phyloP scores from a whole-genome alignment of 2,797 vertebrate species.

The Siniperca obscura region DNA sequence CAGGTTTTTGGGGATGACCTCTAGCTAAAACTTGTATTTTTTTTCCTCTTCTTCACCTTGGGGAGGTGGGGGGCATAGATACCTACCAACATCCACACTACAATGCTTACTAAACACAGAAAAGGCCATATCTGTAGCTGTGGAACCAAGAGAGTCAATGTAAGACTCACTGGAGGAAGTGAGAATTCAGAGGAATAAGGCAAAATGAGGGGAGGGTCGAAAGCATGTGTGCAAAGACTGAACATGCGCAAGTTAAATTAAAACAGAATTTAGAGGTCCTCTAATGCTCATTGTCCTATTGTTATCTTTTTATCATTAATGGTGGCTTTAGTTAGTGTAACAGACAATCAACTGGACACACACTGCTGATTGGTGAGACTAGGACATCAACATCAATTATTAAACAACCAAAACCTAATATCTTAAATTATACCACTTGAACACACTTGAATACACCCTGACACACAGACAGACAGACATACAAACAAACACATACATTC shows the following conservation, averaged over 20 bases:
- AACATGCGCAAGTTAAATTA: conserved; percentile 45
- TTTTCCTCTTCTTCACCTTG: conserved; percentile 67
- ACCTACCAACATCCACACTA: conserved; percentile 78
- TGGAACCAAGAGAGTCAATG: conserved; percentile 47
- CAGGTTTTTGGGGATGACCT: conserved; percentile 57
- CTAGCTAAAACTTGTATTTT: conserved; percentile 58
- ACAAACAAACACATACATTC: background rate
- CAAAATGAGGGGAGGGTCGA: conserved; percentile 30
- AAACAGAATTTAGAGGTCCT: conserved; percentile 59
- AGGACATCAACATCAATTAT: conserved; percentile 56
- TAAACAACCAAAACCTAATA: conserved; percentile 46
- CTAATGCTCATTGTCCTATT: conserved; percentile 27
- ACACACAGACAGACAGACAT: conserved; percentile 26
- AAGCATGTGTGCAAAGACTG: conserved; percentile 51
- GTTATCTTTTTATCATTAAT: conserved; percentile 27
- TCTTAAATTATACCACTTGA: conserved; percentile 41
- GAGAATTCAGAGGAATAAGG: conserved; percentile 38
- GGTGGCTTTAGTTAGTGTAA: conserved; percentile 54
- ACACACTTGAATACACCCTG: conserved; percentile 35
- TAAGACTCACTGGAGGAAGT: conserved; percentile 46
- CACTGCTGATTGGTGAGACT: conserved; percentile 49
- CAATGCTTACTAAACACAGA: conserved; percentile 77
- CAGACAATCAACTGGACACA: conserved; percentile 61
- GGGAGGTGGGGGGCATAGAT: conserved; percentile 45
- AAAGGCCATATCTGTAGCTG: conserved; percentile 76